Percentiles rank a stretch among this genome's conserved stretches.
These are phyloP conservation scores for Argyresthia albistria DNA, from an alignment of 2,888 invertebrate genomes.

Conservation along the genomic window DNA sequence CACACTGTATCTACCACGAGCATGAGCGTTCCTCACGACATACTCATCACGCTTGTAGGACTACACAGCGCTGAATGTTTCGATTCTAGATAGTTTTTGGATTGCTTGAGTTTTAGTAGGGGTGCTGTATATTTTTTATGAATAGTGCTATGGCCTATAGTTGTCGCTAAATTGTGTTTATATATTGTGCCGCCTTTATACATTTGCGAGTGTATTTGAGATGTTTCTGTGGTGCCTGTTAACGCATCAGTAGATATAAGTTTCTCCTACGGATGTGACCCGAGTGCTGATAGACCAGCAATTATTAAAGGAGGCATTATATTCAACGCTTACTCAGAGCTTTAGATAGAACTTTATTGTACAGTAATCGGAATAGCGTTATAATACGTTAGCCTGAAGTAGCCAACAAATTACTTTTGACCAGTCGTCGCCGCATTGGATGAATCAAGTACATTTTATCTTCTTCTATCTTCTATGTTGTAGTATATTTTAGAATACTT, in stretches of 20 bases:
- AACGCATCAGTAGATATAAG: no score
- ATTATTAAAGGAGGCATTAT: constrained; percentile 2
- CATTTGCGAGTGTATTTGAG: neutral
- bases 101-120: neutral
- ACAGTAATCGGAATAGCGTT: neutral
- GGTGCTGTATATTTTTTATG: neutral
- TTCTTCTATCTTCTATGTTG: no score
- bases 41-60: constrained; percentile 49
- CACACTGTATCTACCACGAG: constrained; percentile 1
- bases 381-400: no score
- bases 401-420: no score
- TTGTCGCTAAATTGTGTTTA: neutral
- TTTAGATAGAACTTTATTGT: neutral
- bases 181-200: constrained; percentile 1
- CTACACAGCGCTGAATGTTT: constrained; percentile 44
- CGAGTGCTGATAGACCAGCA: neutral
- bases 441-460: no score
- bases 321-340: neutral
- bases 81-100: constrained; percentile 20
- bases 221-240: no score
- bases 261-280: no score
- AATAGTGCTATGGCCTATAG: constrained; percentile 2
- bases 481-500: no score
- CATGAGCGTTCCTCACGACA: constrained; percentile 25
- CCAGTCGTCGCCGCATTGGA: no score